Percentiles rank a stretch among this genome's conserved stretches.
These are phyloP conservation scores for Thamnophis sirtalis DNA, from an alignment of 2,113 vertebrate species.

Conservation along the genomic window DNA sequence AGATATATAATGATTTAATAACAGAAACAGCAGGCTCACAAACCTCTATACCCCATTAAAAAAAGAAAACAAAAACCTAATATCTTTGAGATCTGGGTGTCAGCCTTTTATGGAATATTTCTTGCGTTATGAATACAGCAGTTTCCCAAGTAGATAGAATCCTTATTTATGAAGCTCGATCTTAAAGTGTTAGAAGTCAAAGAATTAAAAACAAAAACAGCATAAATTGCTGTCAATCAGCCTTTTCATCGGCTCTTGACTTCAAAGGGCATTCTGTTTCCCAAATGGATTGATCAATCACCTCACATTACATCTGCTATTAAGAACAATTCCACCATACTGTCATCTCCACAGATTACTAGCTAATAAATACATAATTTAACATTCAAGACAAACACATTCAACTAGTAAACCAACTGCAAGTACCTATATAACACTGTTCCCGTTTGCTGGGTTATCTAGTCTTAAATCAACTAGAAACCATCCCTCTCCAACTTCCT, in stretches of 20 bases:
- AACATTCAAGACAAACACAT: conserved; percentile 43
- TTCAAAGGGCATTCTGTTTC: conserved; percentile 57
- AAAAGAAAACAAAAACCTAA: conserved; percentile 46
- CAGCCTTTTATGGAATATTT: conserved; percentile 39
- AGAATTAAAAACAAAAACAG: conserved; percentile 66
- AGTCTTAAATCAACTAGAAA: conserved; percentile 15
- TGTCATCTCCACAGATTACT: not conserved
- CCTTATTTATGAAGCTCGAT: conserved; percentile 46
- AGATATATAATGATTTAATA: conserved; percentile 65
- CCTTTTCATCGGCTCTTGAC: conserved; percentile 55
- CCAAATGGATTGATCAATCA: conserved; percentile 63
- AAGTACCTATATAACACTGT: not conserved
- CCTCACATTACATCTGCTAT: conserved; percentile 17
- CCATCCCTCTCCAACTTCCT: not conserved
- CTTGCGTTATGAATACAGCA: conserved; percentile 44
- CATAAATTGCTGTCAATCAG: conserved; percentile 61
- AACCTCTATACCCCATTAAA: conserved; percentile 59
- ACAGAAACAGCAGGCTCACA: conserved; percentile 64
- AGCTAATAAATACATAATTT: conserved; percentile 8
- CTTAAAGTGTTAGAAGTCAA: conserved; percentile 59
- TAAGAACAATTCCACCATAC: not conserved
- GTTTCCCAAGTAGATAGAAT: conserved; percentile 54
- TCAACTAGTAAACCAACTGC: conserved; percentile 41
- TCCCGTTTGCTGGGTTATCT: not conserved
- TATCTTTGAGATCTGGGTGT: conserved; percentile 55